Conservation (phyloP, 1,140 invertebrate genomes). For the Microplitis demolitor region DNA sequence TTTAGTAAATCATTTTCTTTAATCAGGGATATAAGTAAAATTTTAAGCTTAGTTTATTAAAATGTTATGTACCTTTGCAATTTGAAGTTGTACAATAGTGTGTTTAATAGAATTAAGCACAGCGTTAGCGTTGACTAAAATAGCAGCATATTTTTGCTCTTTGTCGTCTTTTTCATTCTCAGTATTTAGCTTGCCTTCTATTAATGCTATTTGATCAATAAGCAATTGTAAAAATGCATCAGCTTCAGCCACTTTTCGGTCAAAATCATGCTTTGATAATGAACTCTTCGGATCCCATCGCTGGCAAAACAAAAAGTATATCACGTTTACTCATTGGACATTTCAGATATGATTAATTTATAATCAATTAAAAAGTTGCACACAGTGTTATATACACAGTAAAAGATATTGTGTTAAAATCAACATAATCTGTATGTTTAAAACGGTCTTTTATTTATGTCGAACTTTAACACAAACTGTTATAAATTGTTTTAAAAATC, state of each 20-base stretch:
- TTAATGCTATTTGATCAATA: constrained; percentile 88
- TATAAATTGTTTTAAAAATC: no score
- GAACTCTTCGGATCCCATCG: constrained; percentile 67
- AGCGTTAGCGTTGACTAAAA: constrained; percentile 53
- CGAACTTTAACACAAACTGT: no score
- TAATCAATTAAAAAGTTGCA: no score
- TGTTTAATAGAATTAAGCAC: constrained; percentile 81
- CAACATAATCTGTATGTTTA: no score
- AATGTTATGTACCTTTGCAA: constrained; percentile 80
- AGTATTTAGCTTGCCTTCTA: constrained; percentile 46
- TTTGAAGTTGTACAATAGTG: constrained; percentile 95
- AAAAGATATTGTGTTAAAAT: no score
- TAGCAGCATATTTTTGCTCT: constrained; percentile 47
- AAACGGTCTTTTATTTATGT: no score
- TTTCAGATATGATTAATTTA: no score
- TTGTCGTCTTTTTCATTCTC: constrained; percentile 44
- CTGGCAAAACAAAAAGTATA: constrained; percentile 41
- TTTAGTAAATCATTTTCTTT: no score
- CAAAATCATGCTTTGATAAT: constrained; percentile 78
- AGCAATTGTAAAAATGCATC: constrained; percentile 96
- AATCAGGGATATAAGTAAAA: no score
- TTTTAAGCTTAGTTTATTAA: background rate
- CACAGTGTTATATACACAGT: no score
- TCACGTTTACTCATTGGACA: background rate
- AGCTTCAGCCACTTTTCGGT: constrained; percentile 90